Conservation (phyloP, 2,113 vertebrate genomes). For the Thryonomys swinderianus region DNA sequence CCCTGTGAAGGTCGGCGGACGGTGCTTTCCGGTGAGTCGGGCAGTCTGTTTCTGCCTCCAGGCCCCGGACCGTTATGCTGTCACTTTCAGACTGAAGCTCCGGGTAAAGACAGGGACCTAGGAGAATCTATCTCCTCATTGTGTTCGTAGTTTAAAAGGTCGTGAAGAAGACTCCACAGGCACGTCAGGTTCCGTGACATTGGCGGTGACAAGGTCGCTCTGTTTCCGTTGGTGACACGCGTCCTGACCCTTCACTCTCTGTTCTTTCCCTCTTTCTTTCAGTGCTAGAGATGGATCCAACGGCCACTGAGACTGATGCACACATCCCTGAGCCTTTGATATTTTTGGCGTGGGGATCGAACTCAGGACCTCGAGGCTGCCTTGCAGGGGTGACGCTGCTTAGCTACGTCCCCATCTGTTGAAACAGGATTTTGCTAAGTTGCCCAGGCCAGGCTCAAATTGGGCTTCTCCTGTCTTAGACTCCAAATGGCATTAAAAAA, state of each 20-base stretch:
- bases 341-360: not conserved
- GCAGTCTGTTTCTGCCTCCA: constrained; percentile 23
- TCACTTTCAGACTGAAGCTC: constrained; percentile 17
- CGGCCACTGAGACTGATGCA: not conserved
- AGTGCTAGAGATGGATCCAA: not conserved
- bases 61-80: constrained; percentile 33
- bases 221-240: not conserved
- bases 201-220: not conserved
- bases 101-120: not conserved
- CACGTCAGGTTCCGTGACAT: not conserved
- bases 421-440: no score
- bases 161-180: not conserved
- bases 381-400: no score
- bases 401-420: no score
- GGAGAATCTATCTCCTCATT: not conserved
- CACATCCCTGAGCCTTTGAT: no score
- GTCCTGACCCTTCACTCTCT: not conserved
- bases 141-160: not conserved
- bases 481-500: no score
- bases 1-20: not conserved
- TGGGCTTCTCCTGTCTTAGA: no score
- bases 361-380: no score
- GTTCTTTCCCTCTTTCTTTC: not conserved
- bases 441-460: no score
- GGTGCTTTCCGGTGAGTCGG: not conserved